Conservation (phyloP, 2,113 vertebrate genomes). For the Scophthalmus maximus region DNA sequence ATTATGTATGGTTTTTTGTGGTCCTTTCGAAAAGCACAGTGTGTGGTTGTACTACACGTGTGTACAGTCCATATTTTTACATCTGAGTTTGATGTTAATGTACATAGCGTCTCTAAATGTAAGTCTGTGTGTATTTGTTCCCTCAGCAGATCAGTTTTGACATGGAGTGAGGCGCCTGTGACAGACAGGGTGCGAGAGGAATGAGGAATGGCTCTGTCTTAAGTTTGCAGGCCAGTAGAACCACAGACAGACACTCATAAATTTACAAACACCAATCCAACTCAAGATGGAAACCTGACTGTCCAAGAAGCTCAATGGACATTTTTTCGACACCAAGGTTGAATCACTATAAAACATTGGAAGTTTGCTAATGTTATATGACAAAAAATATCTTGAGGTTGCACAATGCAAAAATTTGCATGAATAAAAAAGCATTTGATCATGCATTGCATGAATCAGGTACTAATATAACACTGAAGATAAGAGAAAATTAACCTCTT, state of each 20-base stretch:
- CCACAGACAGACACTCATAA: slow-evolving; percentile 70
- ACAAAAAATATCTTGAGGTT: no score
- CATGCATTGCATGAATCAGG: no score
- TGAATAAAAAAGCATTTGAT: no score
- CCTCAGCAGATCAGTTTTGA: slow-evolving; percentile 23
- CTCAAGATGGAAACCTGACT: slow-evolving; percentile 54
- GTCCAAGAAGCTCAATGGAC: no score
- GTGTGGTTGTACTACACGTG: background rate
- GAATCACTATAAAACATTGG: background rate
- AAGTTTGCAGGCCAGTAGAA: slow-evolving; percentile 41
- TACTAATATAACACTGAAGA: no score
- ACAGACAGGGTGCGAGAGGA: slow-evolving; percentile 14
- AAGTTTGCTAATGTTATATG: no score
- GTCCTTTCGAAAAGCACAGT: background rate
- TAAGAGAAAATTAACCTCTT: no score
- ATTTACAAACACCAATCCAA: slow-evolving; percentile 66
- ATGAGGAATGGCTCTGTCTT: slow-evolving; percentile 47
- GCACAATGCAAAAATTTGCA: no score
- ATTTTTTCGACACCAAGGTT: slow-evolving; percentile 16
- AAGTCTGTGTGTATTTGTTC: background rate
- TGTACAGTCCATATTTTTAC: background rate
- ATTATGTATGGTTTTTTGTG: slow-evolving; percentile 6
- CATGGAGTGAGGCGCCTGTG: background rate
- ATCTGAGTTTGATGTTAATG: background rate
- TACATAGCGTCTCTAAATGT: background rate